Evolutionary conservation across 2,797 vertebrate genomes (phyloP).

Genomic region (Neosilurus hyrtlii): DNA sequence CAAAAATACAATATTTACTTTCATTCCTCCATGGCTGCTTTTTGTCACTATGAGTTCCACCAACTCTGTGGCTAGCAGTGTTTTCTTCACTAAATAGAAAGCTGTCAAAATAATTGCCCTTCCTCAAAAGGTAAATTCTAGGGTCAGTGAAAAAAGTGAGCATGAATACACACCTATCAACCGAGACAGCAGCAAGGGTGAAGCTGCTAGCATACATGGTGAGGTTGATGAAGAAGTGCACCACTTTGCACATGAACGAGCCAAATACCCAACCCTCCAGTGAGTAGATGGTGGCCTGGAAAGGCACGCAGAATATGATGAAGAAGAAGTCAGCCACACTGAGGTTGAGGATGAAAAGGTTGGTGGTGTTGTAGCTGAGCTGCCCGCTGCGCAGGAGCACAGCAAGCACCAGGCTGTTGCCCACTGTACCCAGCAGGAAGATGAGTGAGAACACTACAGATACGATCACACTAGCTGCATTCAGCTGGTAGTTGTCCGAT

Average conservation of each 20-base stretch:
- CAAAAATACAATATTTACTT: not conserved
- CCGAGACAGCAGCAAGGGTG: conserved; percentile 84
- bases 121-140: conserved; percentile 51
- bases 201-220: conserved; percentile 93
- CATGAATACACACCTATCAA: conserved; percentile 76
- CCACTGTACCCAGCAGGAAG: conserved; percentile 83
- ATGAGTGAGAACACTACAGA: conserved; percentile 88
- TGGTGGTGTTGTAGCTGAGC: conserved; percentile 84
- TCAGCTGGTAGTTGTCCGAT: conserved; percentile 78
- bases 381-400: conserved; percentile 83
- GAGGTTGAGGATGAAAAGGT: conserved; percentile 89
- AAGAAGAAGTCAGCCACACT: conserved; percentile 90
- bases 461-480: conserved; percentile 80
- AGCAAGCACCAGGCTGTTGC: conserved; percentile 85
- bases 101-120: conserved; percentile 44
- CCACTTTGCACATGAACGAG: conserved; percentile 87
- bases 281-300: conserved; percentile 90
- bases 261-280: conserved; percentile 88
- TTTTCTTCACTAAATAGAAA: conserved; percentile 39
- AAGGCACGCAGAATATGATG: conserved; percentile 89
- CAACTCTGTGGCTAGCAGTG: conserved; percentile 9
- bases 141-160: conserved; percentile 30
- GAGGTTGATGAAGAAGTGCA: conserved; percentile 90
- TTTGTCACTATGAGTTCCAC: conserved; percentile 5
- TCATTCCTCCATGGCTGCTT: not conserved